Conservation (phyloP, 2,113 vertebrate genomes). For the Tiliqua scincoides region DNA sequence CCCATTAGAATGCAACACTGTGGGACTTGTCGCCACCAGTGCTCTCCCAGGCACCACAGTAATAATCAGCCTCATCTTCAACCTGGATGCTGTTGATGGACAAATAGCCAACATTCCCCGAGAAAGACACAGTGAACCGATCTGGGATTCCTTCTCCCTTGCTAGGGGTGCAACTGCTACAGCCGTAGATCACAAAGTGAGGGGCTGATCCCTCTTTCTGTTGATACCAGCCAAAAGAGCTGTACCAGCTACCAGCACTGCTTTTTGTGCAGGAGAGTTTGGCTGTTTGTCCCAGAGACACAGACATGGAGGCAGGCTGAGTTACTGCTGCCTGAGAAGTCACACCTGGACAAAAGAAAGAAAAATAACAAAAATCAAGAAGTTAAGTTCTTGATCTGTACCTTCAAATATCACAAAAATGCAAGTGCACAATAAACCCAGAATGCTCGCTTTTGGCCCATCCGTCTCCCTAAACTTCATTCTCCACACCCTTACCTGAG, state of each 20-base stretch:
- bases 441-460: neutral
- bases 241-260: no score
- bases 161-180: neutral
- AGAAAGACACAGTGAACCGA: no score
- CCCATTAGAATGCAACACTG: no score
- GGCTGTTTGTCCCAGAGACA: neutral
- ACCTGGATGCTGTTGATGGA: no score
- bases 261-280: neutral
- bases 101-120: no score
- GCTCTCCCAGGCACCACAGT: no score
- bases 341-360: neutral
- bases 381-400: no score
- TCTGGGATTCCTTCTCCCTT: neutral
- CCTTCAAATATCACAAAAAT: neutral
- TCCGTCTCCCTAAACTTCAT: neutral
- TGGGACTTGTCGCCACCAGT: no score
- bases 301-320: conserved; percentile 9
- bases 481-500: neutral
- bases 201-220: neutral
- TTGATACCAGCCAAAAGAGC: rapidly evolving
- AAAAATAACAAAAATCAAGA: no score
- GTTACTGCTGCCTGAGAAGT: conserved; percentile 1
- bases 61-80: no score
- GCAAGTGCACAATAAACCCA: neutral
- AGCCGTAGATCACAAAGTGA: neutral